phyloP scores from a whole-genome alignment of 2,888 invertebrate genomes.

The Muschampia plurimacula region DNA sequence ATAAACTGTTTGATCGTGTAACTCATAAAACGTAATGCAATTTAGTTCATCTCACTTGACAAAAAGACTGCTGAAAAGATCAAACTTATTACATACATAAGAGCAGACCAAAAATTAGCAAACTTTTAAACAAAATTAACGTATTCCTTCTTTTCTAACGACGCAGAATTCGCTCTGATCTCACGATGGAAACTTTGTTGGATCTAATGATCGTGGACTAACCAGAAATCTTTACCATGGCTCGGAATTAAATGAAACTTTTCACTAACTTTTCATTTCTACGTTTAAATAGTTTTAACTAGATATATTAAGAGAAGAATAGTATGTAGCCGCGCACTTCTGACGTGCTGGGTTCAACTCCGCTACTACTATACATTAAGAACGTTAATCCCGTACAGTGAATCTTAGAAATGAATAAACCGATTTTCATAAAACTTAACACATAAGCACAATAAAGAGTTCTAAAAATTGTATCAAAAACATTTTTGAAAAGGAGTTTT shows the following conservation, averaged over 20 bases:
- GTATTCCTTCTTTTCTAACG: conserved; percentile 36
- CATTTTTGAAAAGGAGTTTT: no score
- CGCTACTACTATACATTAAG: conserved; percentile 44
- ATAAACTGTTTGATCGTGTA: no score
- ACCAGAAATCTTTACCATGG: conserved; percentile 29
- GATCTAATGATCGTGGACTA: conserved; percentile 37
- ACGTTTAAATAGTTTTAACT: conserved; percentile 57
- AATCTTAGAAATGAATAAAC: no score
- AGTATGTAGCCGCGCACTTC: conserved; percentile 49
- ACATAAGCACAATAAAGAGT: no score
- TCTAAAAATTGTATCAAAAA: no score
- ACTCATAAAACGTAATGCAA: no score
- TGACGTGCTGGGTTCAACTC: conserved; percentile 35
- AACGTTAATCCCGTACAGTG: no score
- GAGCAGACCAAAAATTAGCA: conserved; percentile 11
- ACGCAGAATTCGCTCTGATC: conserved; percentile 28
- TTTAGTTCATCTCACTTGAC: background rate
- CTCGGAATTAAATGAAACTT: conserved; percentile 51
- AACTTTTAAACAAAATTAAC: conserved; percentile 34
- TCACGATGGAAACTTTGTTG: conserved; percentile 29
- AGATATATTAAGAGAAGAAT: conserved; percentile 54
- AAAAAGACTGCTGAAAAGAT: background rate
- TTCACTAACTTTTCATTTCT: conserved; percentile 57
- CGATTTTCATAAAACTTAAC: no score
- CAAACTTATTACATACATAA: conserved; percentile 21